Base-by-base conservation (phyloP, 2,113 vertebrate species). In the Sinocyclocheilus maitianheensis region DNA sequence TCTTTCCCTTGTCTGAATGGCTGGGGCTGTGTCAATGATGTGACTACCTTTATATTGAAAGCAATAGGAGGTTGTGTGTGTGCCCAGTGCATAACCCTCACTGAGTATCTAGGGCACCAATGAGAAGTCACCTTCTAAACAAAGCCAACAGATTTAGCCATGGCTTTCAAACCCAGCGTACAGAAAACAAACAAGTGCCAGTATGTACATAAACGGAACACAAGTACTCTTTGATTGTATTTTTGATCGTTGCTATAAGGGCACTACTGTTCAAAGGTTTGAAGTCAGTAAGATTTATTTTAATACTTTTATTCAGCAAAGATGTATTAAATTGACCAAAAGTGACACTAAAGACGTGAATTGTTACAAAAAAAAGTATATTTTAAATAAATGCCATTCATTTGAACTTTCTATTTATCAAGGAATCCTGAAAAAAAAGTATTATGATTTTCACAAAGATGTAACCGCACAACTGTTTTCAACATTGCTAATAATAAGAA, bases 11-110 rank as follows among this genome's bases (percentile, higher is more conserved):
- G 77, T 46, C 26, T 82, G 83, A 71, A 81, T 48, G 40, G 72
- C 82, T 48, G 72, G 72, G 65, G 60, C 63, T 76, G 58, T 79
- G 75, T 78, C 80, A 80, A 48, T 82, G 81, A 80, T 84, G 58
- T 79, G 37, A 71, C 14, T 77, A 87, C 62, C 37, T 67, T 79
- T 71, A 40, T 30, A 30, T 30, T 48, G n/a, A 48, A 65, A 24
- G 20, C 37, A 58, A n/a, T 43, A 65, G 46, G 37, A 60, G 20
- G 48, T 65, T 71, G 16, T 22, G 24, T 60, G 37, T 20, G 58
- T 48, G 18, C 11, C 6, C 34, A 22, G 55, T 51, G 51, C 34
- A 80, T 40, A 40, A 60, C 55, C 55, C 22, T 43, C 18, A 78
- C 30, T 58, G 14, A 22, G 18, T 78, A 58, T 78, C 53, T 78